Percentiles rank a stretch among this genome's conserved stretches.
Conservation (phyloP, 2,797 vertebrate genomes). For the Anas georgica region DNA sequence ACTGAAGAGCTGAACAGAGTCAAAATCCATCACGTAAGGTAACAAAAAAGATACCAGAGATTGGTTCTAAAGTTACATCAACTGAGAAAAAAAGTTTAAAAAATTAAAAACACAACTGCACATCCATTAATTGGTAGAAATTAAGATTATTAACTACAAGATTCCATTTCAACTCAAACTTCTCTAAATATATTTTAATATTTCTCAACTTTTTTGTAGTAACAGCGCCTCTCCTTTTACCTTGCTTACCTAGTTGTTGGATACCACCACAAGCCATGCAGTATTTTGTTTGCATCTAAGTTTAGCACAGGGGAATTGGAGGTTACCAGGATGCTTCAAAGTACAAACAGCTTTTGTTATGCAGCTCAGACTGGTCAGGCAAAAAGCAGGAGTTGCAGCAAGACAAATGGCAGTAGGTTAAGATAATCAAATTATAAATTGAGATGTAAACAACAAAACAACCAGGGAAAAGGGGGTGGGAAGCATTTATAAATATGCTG, state of each 20-base stretch:
- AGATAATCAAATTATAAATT: neutral
- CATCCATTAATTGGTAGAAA: rapidly evolving
- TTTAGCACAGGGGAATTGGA: neutral
- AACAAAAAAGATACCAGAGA: neutral
- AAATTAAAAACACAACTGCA: neutral
- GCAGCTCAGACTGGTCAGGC: neutral
- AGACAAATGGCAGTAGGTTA: neutral
- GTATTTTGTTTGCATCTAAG: neutral
- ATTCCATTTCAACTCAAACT: neutral
- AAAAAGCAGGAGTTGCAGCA: neutral
- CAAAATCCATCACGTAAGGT: neutral
- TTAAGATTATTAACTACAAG: neutral
- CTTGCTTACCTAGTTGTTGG: neutral
- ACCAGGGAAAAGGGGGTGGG: rapidly evolving
- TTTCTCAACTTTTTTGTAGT: neutral
- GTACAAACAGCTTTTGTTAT: neutral
- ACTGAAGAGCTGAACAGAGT: neutral
- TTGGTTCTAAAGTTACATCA: neutral
- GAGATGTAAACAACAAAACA: neutral
- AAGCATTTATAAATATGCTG: neutral
- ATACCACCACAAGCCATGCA: neutral
- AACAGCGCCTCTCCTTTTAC: neutral
- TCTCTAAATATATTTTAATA: neutral
- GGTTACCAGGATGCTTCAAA: neutral
- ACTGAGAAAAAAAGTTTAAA: rapidly evolving